Conservation (phyloP, 2,888 invertebrate genomes). For the Synanthedon andrenaeformis region DNA sequence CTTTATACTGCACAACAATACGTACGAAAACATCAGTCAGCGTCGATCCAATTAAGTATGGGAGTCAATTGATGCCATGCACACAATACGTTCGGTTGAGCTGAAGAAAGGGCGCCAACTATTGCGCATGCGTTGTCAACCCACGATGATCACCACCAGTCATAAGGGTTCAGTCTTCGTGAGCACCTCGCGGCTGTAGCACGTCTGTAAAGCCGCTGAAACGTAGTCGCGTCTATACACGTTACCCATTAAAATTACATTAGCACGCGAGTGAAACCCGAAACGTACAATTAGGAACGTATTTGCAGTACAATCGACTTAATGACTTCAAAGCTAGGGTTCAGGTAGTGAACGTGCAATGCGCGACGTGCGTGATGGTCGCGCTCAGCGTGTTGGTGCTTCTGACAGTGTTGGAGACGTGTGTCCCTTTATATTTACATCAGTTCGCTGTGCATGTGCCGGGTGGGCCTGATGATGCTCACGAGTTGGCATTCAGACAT, state of each 20-base stretch:
- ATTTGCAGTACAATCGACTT: slow-evolving; percentile 2
- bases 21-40: neutral
- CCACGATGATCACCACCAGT: slow-evolving; percentile 29
- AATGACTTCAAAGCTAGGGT: slow-evolving; percentile 5
- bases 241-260: slow-evolving; percentile 18
- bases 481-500: slow-evolving; percentile 54
- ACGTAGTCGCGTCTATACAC: slow-evolving; percentile 4
- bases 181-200: slow-evolving; percentile 22
- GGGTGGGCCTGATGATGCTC: slow-evolving; percentile 38
- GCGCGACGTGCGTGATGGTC: slow-evolving; percentile 55
- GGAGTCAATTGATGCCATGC: slow-evolving; percentile 57
- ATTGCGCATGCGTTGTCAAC: slow-evolving; percentile 40
- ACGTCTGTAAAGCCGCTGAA: slow-evolving; percentile 18
- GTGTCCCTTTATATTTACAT: slow-evolving; percentile 59
- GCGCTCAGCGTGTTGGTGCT: slow-evolving; percentile 47
- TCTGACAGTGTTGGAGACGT: slow-evolving; percentile 53
- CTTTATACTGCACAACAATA: neutral
- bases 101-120: slow-evolving; percentile 65
- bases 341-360: slow-evolving; percentile 48
- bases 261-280: slow-evolving; percentile 22
- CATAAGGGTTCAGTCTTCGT: slow-evolving; percentile 45
- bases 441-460: slow-evolving; percentile 54
- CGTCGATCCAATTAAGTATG: slow-evolving; percentile 50
- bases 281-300: slow-evolving; percentile 4
- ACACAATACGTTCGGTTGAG: slow-evolving; percentile 51